These are phyloP conservation scores for Epinotia nisella DNA, from an alignment of 2,888 invertebrate species.

Conservation along the genomic window DNA sequence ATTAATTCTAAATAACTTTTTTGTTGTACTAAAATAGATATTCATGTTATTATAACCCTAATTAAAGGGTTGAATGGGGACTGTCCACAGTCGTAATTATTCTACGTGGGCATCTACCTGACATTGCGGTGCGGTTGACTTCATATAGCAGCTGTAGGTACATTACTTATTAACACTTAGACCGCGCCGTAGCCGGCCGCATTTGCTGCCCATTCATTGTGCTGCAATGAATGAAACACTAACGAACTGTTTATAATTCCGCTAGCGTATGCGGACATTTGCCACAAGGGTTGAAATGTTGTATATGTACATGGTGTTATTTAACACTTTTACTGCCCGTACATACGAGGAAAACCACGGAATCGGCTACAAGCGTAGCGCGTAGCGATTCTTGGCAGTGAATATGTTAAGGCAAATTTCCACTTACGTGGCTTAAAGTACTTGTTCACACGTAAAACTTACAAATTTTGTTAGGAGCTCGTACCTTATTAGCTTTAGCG, in stretches of 20 bases:
- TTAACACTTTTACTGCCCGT: not conserved
- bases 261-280: conserved; percentile 38
- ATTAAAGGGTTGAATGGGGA: not conserved
- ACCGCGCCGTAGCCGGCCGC: conserved; percentile 38
- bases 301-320: conserved; percentile 7
- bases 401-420: conserved; percentile 14
- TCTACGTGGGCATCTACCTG: conserved; percentile 4
- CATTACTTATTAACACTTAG: conserved; percentile 36
- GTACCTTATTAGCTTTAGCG: not conserved
- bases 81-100: not conserved
- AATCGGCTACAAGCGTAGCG: too few species aligned
- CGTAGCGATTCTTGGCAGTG: too few species aligned
- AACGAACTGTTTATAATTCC: conserved; percentile 57
- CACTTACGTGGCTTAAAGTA: conserved; percentile 13
- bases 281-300: conserved; percentile 30
- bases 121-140: conserved; percentile 12
- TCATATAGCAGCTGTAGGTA: conserved; percentile 18
- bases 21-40: too few species aligned
- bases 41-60: not conserved
- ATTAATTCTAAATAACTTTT: too few species aligned
- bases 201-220: conserved; percentile 55
- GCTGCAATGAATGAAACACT: conserved; percentile 61
- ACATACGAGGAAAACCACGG: too few species aligned
- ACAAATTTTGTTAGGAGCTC: conserved; percentile 18
- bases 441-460: conserved; percentile 40